A percentile compares a stretch with the other conserved stretches of the same genome.
Evolutionary conservation across 2,888 invertebrate species (phyloP).

Genomic region (Neocrepidodera transversa): DNA sequence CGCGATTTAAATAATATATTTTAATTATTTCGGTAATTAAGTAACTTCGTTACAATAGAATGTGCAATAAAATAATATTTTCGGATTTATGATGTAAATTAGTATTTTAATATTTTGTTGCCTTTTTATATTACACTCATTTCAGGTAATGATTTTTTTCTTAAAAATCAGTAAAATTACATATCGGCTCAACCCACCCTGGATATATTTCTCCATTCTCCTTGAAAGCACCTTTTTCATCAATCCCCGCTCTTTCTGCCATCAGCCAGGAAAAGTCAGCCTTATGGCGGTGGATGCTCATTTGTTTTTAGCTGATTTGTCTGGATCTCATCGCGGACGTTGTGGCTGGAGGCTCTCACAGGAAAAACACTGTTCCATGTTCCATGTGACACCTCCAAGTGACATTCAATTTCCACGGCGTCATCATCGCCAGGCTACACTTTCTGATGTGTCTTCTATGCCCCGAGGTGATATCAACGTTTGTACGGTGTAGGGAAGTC

Average conservation of each 20-base stretch:
- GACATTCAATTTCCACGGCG: slow-evolving; percentile 62
- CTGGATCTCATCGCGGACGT: slow-evolving; percentile 52
- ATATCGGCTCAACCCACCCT: too few species aligned
- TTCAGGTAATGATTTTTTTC: too few species aligned
- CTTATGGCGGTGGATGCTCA: slow-evolving; percentile 43
- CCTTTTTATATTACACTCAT: too few species aligned
- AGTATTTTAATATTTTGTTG: too few species aligned
- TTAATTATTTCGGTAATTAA: too few species aligned
- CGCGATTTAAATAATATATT: too few species aligned
- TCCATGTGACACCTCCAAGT: slow-evolving; percentile 61
- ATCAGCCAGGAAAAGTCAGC: slow-evolving; percentile 38
- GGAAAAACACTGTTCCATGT: slow-evolving; percentile 58
- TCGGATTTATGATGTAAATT: too few species aligned
- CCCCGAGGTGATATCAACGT: slow-evolving; percentile 20
- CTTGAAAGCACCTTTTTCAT: slow-evolving; percentile 46
- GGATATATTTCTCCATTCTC: slow-evolving; percentile 21
- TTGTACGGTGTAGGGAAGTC: neutral
- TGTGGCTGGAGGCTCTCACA: slow-evolving; percentile 50
- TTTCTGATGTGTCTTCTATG: slow-evolving; percentile 30
- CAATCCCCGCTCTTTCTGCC: slow-evolving; percentile 45
- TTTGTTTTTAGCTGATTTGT: slow-evolving; percentile 61
- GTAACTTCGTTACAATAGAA: too few species aligned
- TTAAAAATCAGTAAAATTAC: too few species aligned
- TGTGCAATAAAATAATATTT: too few species aligned
- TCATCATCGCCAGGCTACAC: slow-evolving; percentile 50